A percentile compares a stretch with the other conserved stretches of the same genome.
Evolutionary conservation across 2,888 invertebrate genomes (phyloP).

Genomic region (Lucinisca nassula): DNA sequence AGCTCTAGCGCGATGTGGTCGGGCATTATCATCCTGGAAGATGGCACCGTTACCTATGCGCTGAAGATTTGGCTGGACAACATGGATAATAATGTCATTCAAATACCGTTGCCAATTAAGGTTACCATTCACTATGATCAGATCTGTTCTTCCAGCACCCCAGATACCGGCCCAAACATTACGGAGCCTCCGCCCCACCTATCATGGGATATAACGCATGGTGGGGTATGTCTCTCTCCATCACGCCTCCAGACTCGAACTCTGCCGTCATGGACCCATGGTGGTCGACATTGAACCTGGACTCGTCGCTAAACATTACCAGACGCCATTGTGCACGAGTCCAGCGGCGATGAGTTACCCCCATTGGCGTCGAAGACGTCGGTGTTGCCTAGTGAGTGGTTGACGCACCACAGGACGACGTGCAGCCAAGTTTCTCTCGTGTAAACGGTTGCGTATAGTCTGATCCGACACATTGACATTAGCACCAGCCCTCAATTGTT

Average conservation of each 20-base stretch:
- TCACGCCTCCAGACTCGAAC: not conserved
- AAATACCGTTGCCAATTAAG: constrained; percentile 2
- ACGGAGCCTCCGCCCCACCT: not conserved
- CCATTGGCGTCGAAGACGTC: not conserved
- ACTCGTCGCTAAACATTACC: not conserved
- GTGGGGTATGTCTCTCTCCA: not conserved
- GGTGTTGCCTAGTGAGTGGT: not conserved
- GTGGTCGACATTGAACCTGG: not conserved
- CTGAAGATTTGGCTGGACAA: not conserved
- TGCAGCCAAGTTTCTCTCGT: too few species aligned
- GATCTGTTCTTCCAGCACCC: too few species aligned
- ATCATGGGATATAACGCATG: not conserved
- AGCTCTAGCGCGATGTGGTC: constrained; percentile 5
- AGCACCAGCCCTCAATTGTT: too few species aligned
- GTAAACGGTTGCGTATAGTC: not conserved
- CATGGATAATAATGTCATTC: not conserved
- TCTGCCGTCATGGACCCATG: too few species aligned
- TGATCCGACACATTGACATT: not conserved
- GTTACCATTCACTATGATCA: too few species aligned
- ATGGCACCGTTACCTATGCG: constrained; percentile 1
- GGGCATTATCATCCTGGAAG: constrained; percentile 16
- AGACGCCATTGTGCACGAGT: not conserved
- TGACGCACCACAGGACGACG: not conserved
- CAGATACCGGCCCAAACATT: not conserved
- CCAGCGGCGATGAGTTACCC: not conserved